Evolutionary conservation across 2,113 vertebrate genomes (phyloP).

Genomic region (Nycticorax nycticorax): DNA sequence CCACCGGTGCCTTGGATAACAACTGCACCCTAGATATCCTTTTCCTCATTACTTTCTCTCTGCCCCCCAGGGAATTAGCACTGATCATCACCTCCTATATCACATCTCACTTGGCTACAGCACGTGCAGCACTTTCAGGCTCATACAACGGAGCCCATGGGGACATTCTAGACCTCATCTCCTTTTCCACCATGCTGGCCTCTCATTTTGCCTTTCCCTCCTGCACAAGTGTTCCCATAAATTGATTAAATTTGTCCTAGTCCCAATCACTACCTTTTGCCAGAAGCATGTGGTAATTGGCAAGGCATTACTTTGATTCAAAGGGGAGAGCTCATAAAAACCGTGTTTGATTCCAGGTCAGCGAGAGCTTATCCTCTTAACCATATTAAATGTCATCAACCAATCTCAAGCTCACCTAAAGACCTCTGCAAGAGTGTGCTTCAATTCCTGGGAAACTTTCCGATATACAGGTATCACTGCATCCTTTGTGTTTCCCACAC

Average conservation of each 20-base stretch:
- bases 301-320: not conserved
- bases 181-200: not conserved
- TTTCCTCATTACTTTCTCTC: not conserved
- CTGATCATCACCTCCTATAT: not conserved
- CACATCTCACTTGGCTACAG: not conserved
- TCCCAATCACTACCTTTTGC: not conserved
- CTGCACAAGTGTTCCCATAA: not conserved
- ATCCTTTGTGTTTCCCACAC: not conserved
- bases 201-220: not conserved
- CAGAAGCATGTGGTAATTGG: not conserved
- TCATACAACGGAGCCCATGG: not conserved
- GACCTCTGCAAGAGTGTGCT: not conserved
- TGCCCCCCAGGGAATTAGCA: not conserved
- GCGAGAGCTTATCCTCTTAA: not conserved
- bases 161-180: not conserved
- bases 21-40: not conserved
- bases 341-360: not conserved
- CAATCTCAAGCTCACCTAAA: not conserved
- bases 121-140: accelerated
- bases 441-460: not conserved
- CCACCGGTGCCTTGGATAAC: not conserved
- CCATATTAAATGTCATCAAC: not conserved
- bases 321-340: not conserved
- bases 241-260: not conserved
- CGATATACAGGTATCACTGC: not conserved